Evolutionary conservation across 1,140 invertebrate species (phyloP).

Genomic region (Cotesia vestalis): DNA sequence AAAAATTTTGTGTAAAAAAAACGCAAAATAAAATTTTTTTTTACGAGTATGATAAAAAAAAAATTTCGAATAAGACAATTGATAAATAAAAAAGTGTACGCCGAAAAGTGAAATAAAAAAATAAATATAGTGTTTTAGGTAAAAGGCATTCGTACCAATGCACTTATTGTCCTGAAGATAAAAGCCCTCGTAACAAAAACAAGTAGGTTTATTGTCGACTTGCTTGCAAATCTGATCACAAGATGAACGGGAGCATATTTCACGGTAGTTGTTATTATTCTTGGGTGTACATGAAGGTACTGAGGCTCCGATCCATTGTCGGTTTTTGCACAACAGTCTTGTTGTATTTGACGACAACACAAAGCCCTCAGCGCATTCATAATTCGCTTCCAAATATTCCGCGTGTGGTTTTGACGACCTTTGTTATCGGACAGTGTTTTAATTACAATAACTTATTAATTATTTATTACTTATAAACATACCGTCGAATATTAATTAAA

Average conservation of each 20-base stretch:
- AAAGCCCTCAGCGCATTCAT: constrained; percentile 59
- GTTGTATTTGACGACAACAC: constrained; percentile 50
- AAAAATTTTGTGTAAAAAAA: neutral
- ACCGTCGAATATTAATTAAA: neutral
- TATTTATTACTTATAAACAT: neutral
- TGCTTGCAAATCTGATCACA: constrained; percentile 66
- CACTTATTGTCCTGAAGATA: constrained; percentile 54
- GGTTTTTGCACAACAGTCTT: constrained; percentile 57
- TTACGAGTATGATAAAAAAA: neutral
- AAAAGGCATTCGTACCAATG: constrained; percentile 50
- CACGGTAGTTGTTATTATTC: constrained; percentile 45
- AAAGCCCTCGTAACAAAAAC: constrained; percentile 65
- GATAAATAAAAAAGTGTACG: neutral
- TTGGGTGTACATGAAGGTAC: constrained; percentile 56
- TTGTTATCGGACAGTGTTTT: neutral
- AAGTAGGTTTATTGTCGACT: constrained; percentile 59
- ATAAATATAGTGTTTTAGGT: neutral
- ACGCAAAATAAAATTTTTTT: neutral
- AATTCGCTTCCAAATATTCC: constrained; percentile 63
- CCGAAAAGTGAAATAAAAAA: neutral
- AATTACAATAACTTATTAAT: neutral
- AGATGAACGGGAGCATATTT: constrained; percentile 48
- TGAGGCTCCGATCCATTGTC: constrained; percentile 57
- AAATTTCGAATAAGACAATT: neutral
- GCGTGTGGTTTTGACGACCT: constrained; percentile 60